Base-by-base conservation (phyloP, 1,140 invertebrate species). In the Calliopsis andreniformis region DNA sequence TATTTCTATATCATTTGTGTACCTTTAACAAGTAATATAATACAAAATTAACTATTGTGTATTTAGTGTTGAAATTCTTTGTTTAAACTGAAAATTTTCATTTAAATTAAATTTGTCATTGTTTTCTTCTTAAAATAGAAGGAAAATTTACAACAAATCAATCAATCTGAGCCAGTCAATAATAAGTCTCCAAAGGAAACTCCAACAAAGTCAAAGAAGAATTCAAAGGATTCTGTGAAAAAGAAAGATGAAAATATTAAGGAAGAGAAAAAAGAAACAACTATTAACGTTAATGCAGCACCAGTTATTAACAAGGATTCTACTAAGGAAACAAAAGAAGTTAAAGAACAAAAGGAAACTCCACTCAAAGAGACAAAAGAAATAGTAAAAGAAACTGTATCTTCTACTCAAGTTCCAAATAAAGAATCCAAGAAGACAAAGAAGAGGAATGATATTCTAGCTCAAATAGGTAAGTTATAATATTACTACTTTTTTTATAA, bases 341-440 rank as follows among this genome's bases (percentile, higher is more conserved):
- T 90, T 64, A 87, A 89, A 47, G 87, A 90, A 55, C 68, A 25
- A 78, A 86, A 78, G 88, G 92, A 80, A 89, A 85, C 10, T 76
- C 84, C 61, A 66, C 79, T 81, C 4, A 90, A 85, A 35, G 86
- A 85, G 30, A 14, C 62, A 39, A 89, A 83, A 8, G 87, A 89
- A 76, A 1, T 55, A 35, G 49, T 79, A 25, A 87, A 81, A 55
- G 86, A 69, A 82, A 56, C 25, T 47, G 32, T 55, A 23, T 10
- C 30, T 6, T 25, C 67, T 23, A 47, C 59, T 18, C 86, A 87
- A 45, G 66, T 78, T 20, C 70, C 84, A 14, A 88, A 78, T 30
- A 92, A 93, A 68, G 92, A 93, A 49, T 91, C 93, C 16, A 94
- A 93, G 79, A 94, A 93, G 78, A 90, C 90, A 47, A 94, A 93